A percentile compares a stretch with the other conserved stretches of the same genome.
These are phyloP conservation scores for Poeciliopsis prolifica DNA, from an alignment of 2,113 vertebrate genomes.

Conservation along the genomic window DNA sequence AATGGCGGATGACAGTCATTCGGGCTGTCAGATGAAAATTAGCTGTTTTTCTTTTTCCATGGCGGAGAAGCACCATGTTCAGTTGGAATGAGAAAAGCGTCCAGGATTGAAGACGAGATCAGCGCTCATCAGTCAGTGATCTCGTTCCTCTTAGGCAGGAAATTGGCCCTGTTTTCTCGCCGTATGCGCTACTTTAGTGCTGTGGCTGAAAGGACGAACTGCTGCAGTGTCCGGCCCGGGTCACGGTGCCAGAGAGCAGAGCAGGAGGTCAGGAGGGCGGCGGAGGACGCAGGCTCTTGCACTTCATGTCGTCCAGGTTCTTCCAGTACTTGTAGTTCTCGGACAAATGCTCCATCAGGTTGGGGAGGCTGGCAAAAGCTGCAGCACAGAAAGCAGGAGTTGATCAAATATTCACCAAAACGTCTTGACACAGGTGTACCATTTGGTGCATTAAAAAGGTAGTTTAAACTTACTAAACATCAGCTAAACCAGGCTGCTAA, in stretches of 20 bases:
- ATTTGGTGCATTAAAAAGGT: neutral
- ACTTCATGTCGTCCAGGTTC: slow-evolving; percentile 91
- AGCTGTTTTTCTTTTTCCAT: slow-evolving; percentile 5
- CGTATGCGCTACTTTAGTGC: slow-evolving; percentile 4
- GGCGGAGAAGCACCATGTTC: slow-evolving; percentile 7
- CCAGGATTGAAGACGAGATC: slow-evolving; percentile 32
- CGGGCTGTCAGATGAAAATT: slow-evolving; percentile 37
- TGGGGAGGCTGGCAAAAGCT: slow-evolving; percentile 94
- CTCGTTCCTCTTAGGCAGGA: neutral
- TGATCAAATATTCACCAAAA: neutral
- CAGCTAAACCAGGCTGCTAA: too few relatives aligned
- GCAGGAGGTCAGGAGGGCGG: slow-evolving; percentile 66
- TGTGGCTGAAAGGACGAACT: slow-evolving; percentile 41
- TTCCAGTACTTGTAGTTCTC: slow-evolving; percentile 99
- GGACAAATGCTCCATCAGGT: slow-evolving; percentile 91
- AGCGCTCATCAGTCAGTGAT: slow-evolving; percentile 2
- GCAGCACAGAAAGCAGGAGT: slow-evolving; percentile 9
- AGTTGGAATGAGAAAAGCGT: slow-evolving; percentile 5
- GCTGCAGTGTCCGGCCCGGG: slow-evolving; percentile 39
- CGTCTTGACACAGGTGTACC: neutral
- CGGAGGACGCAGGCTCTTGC: slow-evolving; percentile 88
- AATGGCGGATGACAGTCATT: neutral
- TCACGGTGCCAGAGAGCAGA: neutral
- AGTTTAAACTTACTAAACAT: neutral
- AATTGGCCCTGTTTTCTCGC: neutral